Base-by-base conservation (phyloP, 1,140 invertebrate species). In the Acyrthosiphon pisum region DNA sequence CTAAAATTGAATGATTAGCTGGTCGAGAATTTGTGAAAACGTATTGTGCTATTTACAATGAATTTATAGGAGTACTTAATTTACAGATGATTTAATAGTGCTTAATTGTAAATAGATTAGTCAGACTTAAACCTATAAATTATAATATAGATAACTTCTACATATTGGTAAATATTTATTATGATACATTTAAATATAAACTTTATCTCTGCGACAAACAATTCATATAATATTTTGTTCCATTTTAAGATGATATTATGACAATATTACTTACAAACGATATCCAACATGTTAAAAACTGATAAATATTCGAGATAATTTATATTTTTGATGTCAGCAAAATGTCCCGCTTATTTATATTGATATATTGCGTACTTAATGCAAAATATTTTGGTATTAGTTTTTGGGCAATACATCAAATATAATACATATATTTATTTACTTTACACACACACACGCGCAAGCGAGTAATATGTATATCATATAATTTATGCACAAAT, bases 311-410 rank as follows among this genome's bases (percentile, higher is more conserved):
- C 1, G 1, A 44, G 83, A 86, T 86, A 86, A 86, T 87, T 46
- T 87, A 87, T 87, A 87, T 87, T 48, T 46, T 87, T 87, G 26
- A 87, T 44, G 44, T 46, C 44, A 46, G 14, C 11, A 83, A 83
- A 87, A 87, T 48, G 26, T 87, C 84, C 23, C 26, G 22, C n/a
- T n/a, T 18, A 20, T 48, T 87, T 46, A 30, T 41, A 44, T 41
- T 84, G 44, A 87, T 87, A 48, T 86, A 86, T 86, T 86, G 26
- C 41, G 41, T 87, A 87, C 14, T 87, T 87, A 87, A 87, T 87
- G 26, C 9, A 44, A 30, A 87, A 87, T 20, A 87, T 46, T 48
- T 44, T 46, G 44, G 41, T 87, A 87, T 87, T 44, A n/a, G 30
- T 46, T 87, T 44, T 87, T 46, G 41, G 8, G 26, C 23, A 87